These are phyloP conservation scores for Sitophilus oryzae DNA, from an alignment of 1,140 invertebrate genomes.

Conservation along the genomic window DNA sequence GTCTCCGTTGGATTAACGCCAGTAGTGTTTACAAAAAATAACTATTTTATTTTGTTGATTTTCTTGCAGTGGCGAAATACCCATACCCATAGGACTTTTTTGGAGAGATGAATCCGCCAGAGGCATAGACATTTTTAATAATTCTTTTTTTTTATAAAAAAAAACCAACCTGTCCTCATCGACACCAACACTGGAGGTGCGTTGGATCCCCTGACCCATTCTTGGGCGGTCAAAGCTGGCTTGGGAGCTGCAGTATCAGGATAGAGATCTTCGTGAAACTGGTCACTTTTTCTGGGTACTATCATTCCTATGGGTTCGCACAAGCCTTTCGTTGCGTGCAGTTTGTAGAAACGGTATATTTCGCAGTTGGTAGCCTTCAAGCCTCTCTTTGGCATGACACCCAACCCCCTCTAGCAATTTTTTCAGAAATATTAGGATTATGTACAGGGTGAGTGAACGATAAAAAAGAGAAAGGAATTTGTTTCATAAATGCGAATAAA, in stretches of 20 bases:
- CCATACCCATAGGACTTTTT: too few species aligned
- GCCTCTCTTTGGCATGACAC: conserved; percentile 91
- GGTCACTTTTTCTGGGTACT: conserved; percentile 72
- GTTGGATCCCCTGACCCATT: conserved; percentile 84
- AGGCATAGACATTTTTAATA: not conserved
- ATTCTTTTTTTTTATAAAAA: not conserved
- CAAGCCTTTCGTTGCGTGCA: conserved; percentile 78
- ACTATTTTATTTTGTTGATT: too few species aligned
- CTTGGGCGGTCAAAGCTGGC: conserved; percentile 76
- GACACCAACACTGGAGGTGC: conserved; percentile 76
- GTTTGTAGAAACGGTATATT: conserved; percentile 86
- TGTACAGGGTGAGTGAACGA: too few species aligned
- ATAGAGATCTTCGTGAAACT: conserved; percentile 80
- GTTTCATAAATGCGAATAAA: not conserved
- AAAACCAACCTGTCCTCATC: conserved; percentile 64
- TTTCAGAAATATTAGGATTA: too few species aligned
- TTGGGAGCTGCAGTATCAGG: conserved; percentile 82
- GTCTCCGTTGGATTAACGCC: too few species aligned
- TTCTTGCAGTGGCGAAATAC: too few species aligned
- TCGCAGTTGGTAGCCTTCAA: conserved; percentile 75
- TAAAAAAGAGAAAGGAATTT: not conserved
- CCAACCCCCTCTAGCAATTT: conserved; percentile 76
- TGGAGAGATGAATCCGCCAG: too few species aligned
- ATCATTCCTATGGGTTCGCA: conserved; percentile 94
- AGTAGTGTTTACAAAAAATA: too few species aligned